Evolutionary conservation across 2,888 invertebrate genomes (phyloP).

Genomic region (Ptilodon capucinus): DNA sequence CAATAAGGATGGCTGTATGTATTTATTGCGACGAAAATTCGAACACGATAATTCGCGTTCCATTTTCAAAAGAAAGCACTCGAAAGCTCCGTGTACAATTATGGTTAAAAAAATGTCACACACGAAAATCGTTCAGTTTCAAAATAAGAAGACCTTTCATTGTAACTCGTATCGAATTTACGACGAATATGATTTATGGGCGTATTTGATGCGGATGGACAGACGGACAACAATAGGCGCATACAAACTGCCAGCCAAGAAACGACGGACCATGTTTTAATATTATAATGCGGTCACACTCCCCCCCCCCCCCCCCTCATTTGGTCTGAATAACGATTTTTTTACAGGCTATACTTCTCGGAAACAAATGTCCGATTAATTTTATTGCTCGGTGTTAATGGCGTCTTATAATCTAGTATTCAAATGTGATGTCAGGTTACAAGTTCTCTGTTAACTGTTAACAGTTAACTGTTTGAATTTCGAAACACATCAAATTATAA

Average conservation of each 20-base stretch:
- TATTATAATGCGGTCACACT: conserved; percentile 75
- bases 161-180: conserved; percentile 79
- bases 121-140: conserved; percentile 47
- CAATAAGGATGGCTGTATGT: conserved; percentile 3
- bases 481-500: conserved; percentile 21
- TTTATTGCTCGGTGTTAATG: conserved; percentile 39
- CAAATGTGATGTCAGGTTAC: conserved; percentile 12
- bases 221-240: conserved; percentile 72
- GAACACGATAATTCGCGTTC: conserved; percentile 15
- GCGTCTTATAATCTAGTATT: conserved; percentile 26
- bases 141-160: conserved; percentile 77
- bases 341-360: conserved; percentile 63
- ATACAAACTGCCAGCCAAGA: conserved; percentile 60
- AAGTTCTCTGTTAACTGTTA: not conserved
- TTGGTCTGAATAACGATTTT: conserved; percentile 49
- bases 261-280: conserved; percentile 65
- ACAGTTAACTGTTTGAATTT: not conserved
- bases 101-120: conserved; percentile 27
- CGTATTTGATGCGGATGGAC: conserved; percentile 78
- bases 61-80: conserved; percentile 30
- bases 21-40: not conserved
- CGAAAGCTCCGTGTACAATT: conserved; percentile 29
- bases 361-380: conserved; percentile 57
- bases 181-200: conserved; percentile 79
- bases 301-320: conserved; percentile 50